phyloP scores from a whole-genome alignment of 2,113 vertebrate genomes.

The Centropus unirufus region DNA sequence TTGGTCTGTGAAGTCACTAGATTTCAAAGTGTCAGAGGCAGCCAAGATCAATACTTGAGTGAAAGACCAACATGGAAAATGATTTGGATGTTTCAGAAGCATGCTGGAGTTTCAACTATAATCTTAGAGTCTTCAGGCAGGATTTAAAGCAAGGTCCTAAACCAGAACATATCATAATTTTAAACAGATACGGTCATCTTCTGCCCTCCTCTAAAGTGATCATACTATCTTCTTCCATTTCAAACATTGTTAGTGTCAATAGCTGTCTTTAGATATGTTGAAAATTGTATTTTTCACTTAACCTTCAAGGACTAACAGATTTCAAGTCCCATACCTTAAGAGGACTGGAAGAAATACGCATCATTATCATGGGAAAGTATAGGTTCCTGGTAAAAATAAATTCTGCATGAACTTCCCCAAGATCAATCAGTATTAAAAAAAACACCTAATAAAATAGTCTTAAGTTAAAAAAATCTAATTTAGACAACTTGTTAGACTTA shows the following conservation, averaged over 20 bases:
- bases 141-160: neutral
- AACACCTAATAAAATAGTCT: neutral
- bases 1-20: neutral
- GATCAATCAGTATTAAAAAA: neutral
- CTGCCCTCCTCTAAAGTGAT: neutral
- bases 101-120: neutral
- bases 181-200: neutral
- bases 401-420: neutral
- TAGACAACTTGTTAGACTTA: neutral
- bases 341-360: neutral
- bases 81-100: neutral
- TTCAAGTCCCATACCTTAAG: neutral
- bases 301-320: neutral
- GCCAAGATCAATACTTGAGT: neutral
- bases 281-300: neutral
- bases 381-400: neutral
- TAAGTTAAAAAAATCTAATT: neutral
- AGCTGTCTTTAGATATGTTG: neutral
- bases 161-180: neutral
- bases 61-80: neutral
- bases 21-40: slow-evolving; percentile 8
- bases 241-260: neutral
- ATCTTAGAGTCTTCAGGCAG: neutral
- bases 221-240: neutral
- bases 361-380: neutral